phyloP scores from a whole-genome alignment of 2,797 vertebrate genomes.

The Catamblyrhynchus diadema region DNA sequence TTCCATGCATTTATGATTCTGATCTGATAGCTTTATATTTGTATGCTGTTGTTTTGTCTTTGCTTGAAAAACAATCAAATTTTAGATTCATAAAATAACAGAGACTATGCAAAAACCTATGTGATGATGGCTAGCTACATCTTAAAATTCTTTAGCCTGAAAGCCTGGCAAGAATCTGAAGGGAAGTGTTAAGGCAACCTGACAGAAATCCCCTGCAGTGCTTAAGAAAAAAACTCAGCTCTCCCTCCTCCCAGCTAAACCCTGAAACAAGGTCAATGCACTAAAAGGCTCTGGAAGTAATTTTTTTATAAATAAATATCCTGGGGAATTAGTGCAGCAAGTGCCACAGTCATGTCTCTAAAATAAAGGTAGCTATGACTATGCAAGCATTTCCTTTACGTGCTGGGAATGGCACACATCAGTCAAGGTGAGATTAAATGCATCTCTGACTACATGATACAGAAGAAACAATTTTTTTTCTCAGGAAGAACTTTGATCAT shows the following conservation, averaged over 20 bases:
- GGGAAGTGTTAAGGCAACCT: constrained; percentile 64
- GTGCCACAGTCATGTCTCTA: background rate
- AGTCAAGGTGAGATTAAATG: background rate
- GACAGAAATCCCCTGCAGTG: constrained; percentile 69
- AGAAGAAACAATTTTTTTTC: background rate
- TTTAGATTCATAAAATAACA: background rate
- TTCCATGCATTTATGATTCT: background rate
- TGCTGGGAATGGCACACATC: background rate
- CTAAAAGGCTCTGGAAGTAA: constrained; percentile 64
- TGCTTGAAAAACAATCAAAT: background rate
- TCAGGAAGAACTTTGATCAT: background rate
- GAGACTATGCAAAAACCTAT: background rate
- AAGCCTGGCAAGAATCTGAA: constrained; percentile 47
- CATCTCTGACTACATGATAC: background rate
- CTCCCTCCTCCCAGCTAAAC: constrained; percentile 37
- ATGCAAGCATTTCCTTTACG: background rate
- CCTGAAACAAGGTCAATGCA: constrained; percentile 70
- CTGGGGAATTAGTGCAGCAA: constrained; percentile 34
- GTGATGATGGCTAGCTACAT: constrained; percentile 7
- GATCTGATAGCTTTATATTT: background rate
- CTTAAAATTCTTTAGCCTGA: constrained; percentile 47
- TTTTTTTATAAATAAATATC: constrained; percentile 56
- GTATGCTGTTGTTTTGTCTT: background rate
- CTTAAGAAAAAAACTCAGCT: constrained; percentile 7
- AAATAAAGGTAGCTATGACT: constrained; percentile 4